Evolutionary conservation across 2,113 vertebrate genomes (phyloP).

Genomic region (Pterocles burchelli): DNA sequence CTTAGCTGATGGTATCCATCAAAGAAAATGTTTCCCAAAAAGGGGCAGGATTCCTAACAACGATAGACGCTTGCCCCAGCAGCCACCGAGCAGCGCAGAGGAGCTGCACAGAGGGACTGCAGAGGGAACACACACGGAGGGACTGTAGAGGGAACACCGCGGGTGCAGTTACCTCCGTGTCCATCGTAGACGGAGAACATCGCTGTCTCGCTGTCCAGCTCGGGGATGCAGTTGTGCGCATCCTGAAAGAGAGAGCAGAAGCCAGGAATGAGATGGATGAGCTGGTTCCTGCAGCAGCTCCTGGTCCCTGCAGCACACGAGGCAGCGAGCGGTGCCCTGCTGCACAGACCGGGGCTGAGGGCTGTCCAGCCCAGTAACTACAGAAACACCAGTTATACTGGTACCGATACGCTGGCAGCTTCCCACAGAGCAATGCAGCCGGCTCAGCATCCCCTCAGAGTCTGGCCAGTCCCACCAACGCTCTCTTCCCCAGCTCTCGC

Average conservation of each 20-base stretch:
- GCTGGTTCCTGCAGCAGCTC: no score
- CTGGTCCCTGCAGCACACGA: no score
- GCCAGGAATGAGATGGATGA: background rate
- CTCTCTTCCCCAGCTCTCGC: background rate
- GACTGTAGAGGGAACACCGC: background rate
- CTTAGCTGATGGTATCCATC: rapidly evolving
- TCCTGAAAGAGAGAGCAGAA: slow-evolving; percentile 80
- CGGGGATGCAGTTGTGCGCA: slow-evolving; percentile 97
- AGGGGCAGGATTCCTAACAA: background rate
- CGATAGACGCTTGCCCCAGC: background rate
- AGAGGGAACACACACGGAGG: background rate
- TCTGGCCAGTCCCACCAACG: background rate
- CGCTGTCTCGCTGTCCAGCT: slow-evolving; percentile 92
- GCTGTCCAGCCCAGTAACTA: background rate
- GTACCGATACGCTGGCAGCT: rapidly evolving
- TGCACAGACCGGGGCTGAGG: background rate
- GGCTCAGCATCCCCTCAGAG: background rate
- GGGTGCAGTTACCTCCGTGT: slow-evolving; percentile 87
- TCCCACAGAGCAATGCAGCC: rapidly evolving
- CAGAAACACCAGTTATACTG: background rate
- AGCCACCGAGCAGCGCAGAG: background rate
- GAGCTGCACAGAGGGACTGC: rapidly evolving
- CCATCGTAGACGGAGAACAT: slow-evolving; percentile 99
- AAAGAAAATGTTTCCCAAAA: background rate
- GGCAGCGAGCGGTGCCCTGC: background rate